Evolutionary conservation across 2,113 vertebrate genomes (phyloP), one percentile per base, ranked within the genome.

Genomic region (Paracyprichromis sp.): DNA sequence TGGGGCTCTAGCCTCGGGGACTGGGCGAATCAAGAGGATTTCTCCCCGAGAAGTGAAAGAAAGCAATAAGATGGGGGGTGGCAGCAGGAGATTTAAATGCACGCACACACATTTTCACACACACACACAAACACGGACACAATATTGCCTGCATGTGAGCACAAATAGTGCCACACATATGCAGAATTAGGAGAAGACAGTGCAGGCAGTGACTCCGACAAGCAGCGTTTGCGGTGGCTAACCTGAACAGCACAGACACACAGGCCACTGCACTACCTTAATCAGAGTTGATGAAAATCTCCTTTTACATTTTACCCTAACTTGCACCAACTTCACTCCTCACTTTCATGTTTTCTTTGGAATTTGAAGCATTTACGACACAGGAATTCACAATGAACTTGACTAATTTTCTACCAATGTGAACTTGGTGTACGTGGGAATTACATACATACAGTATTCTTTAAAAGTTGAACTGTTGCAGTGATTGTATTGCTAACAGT

Each of bases 1-100:
- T 94, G 94, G 96, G 96, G 95, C 93, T 76, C 93, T 95, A 95
- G 96, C 96, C 95, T 90, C 94, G 80, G 96, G 96, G 96, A 97
- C 93, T 92, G 92, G 92, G 88, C 92, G 92, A 97, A 95, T 96
- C 96, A 96, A 96, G 95, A 96, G 94, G 95, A 94, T 96, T 96
- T 97, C 95, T 95, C 92, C 88, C 73, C 84, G 91, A 91, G 88
- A 92, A 95, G 93, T 95, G 94, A 94, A 95, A 95, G 95, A 95
- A 95, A 95, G 94, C 96, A 96, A 96, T 96, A 95, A 95, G 94
- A 95, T 78, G 89, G 36, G 40, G 86, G 91, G 36, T 40, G 86
- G 91, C 80, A 80, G 92, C 73, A 83, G 92, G 88, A 89, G 88
- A 89, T 89, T 92, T 88, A 88, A 79, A 87, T 86, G 85, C 90